phyloP scores from a whole-genome alignment of 2,113 vertebrate species.

The Sarotherodon lohbergeri region DNA sequence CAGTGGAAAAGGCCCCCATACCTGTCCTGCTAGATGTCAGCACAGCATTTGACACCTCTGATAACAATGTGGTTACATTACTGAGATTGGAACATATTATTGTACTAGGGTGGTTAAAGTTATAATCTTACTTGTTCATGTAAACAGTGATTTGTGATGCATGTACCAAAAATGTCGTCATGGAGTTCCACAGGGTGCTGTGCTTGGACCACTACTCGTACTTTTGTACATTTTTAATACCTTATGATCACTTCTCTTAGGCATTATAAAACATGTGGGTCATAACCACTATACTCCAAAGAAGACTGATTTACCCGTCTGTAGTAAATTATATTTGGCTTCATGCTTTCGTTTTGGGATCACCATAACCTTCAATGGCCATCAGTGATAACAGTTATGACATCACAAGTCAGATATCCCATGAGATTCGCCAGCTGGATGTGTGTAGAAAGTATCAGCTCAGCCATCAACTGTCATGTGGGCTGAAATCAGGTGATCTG shows the following conservation, averaged over 20 bases:
- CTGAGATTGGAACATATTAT: neutral
- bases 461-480: neutral
- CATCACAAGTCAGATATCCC: neutral
- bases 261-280: neutral
- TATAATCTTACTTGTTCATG: neutral
- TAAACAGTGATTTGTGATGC: neutral
- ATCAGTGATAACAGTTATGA: neutral
- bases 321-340: neutral
- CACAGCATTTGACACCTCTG: neutral
- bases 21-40: neutral
- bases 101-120: neutral
- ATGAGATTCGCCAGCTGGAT: neutral
- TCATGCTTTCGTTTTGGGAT: neutral
- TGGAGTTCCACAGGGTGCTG: neutral
- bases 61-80: neutral
- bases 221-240: neutral
- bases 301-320: neutral
- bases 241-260: neutral
- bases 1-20: neutral
- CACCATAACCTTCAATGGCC: neutral
- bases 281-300: neutral
- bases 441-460: neutral
- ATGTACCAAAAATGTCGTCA: neutral
- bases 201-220: neutral
- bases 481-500: neutral